Evolutionary conservation across 2,113 vertebrate genomes (phyloP).

Genomic region (Lamprologus lemairii): DNA sequence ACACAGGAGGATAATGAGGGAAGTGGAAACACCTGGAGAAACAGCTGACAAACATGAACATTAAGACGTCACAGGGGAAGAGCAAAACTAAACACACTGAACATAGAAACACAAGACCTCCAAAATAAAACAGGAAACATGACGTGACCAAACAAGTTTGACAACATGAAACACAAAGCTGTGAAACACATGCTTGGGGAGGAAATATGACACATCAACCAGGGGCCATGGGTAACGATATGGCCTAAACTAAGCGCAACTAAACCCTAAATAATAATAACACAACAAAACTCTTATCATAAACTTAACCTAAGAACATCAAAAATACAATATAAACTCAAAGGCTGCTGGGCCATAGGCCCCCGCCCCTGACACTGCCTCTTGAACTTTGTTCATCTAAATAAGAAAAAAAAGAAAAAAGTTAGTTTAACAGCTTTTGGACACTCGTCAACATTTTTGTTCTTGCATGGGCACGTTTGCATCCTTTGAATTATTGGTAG

Average conservation of each 20-base stretch:
- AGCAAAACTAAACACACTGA: background rate
- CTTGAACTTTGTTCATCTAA: background rate
- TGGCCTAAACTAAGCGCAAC: background rate
- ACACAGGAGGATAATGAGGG: background rate
- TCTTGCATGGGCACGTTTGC: background rate
- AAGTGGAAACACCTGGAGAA: background rate
- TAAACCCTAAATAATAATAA: background rate
- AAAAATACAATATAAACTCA: background rate
- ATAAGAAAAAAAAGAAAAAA: background rate
- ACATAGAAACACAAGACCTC: background rate
- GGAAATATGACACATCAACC: background rate
- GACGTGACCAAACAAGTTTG: background rate
- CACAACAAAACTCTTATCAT: background rate
- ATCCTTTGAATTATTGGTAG: background rate
- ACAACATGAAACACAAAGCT: background rate
- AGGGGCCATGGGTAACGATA: background rate
- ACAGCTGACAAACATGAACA: background rate
- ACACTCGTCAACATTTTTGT: background rate
- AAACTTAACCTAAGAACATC: background rate
- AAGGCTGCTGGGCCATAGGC: background rate
- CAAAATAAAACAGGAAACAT: background rate
- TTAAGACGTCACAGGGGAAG: background rate
- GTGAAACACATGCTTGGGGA: background rate
- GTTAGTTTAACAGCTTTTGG: background rate
- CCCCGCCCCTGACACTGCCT: background rate